Evolutionary conservation across 2,797 vertebrate genomes (phyloP).

Genomic region (Labeo calbasu): DNA sequence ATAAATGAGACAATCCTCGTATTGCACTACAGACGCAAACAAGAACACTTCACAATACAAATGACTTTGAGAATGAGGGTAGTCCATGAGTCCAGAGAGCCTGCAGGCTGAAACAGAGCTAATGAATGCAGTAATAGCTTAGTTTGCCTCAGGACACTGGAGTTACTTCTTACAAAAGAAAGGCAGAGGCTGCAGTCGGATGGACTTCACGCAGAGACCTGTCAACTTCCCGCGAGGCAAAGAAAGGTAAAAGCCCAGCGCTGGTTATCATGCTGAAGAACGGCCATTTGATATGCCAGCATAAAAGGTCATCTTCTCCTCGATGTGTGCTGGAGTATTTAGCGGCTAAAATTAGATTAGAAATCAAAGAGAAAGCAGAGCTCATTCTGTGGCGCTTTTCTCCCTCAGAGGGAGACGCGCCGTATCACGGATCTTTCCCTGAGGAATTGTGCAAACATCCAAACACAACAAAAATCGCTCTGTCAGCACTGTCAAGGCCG

Average conservation of each 20-base stretch:
- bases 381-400: not conserved
- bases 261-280: not conserved
- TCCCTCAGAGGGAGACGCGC: not conserved
- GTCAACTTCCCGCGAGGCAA: not conserved
- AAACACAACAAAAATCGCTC: conserved; percentile 26
- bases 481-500: conserved; percentile 39
- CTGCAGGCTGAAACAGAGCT: not conserved
- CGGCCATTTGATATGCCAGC: not conserved
- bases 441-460: conserved; percentile 23
- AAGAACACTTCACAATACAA: conserved; percentile 9
- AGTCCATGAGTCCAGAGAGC: conserved; percentile 5
- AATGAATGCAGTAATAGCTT: conserved; percentile 10
- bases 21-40: not conserved
- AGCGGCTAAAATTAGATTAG: not conserved
- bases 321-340: conserved; percentile 4
- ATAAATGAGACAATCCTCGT: conserved; percentile 13
- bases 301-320: conserved; percentile 14
- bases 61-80: not conserved
- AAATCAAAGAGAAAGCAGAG: not conserved
- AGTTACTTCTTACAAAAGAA: conserved; percentile 11
- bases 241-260: not conserved
- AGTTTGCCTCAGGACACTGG: not conserved
- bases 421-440: not conserved
- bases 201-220: conserved; percentile 16
- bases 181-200: not conserved